A percentile compares a stretch with the other conserved stretches of the same genome.
Evolutionary conservation across 2,797 vertebrate species (phyloP).

Genomic region (Coilia nasus): DNA sequence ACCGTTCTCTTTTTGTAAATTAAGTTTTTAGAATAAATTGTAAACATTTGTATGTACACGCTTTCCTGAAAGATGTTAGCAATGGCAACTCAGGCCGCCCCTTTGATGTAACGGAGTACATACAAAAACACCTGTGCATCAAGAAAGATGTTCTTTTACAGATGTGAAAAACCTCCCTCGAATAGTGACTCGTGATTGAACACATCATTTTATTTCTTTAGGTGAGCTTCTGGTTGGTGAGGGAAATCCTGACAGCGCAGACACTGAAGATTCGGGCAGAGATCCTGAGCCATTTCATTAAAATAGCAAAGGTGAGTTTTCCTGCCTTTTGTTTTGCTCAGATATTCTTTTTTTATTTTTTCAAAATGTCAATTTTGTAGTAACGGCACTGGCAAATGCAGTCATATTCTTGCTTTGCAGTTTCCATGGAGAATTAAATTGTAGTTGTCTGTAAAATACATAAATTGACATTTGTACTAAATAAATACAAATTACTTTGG

Average conservation of each 20-base stretch:
- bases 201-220: constrained; percentile 59
- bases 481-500: neutral
- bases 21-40: neutral
- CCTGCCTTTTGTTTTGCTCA: neutral
- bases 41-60: neutral
- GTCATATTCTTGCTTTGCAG: too few species aligned
- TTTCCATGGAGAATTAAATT: neutral
- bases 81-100: neutral
- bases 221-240: constrained; percentile 98
- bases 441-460: neutral
- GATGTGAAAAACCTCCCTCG: too few species aligned
- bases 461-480: neutral
- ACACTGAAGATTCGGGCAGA: constrained; percentile 96
- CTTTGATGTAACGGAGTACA: too few species aligned
- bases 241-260: constrained; percentile 94
- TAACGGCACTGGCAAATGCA: too few species aligned
- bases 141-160: too few species aligned
- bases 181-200: too few species aligned
- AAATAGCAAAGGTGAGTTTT: constrained; percentile 94
- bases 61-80: neutral
- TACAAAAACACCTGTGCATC: too few species aligned
- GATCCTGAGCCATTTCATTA: constrained; percentile 95
- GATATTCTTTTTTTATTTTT: neutral
- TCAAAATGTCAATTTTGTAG: neutral
- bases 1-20: neutral